Evolutionary conservation across 2,888 invertebrate genomes (phyloP), one percentile per base, ranked within the genome.

Genomic region (Adineta ricciae): DNA sequence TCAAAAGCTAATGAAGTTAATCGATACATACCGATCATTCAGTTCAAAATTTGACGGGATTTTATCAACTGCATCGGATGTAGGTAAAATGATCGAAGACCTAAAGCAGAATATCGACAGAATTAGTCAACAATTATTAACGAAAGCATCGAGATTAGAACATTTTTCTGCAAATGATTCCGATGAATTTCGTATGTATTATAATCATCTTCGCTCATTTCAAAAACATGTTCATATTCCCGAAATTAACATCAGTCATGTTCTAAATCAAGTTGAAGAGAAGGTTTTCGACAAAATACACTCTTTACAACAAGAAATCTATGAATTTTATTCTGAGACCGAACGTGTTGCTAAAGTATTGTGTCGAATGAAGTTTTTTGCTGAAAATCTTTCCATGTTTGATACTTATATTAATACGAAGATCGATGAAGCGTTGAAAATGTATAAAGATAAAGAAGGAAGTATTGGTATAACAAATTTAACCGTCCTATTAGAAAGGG

Each of bases 341-440:
- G 16, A 32, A 9, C 11, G 24, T 78, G 41, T 38, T 41, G 1
- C 8, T 24, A n/a, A n/a, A 41, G n/a, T 78, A 19, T n/a, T 78
- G 41, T 41, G 11, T 78, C 21, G 41, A 32, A 78, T 78, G n/a
- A 78, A 38, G 41, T 41, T 41, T 41, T 3, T 41, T 7, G 78
- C 41, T 21, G 78, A 78, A 41, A 78, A 78, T 78, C 24, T 78
- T 2, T 78, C 78, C 24, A 78, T 78, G 78, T 78, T 78, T 78
- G 78, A 78, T 0, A 24, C 0, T 14, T 9, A 41, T 41, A 78
- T 78, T 41, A 78, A 78, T 78, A 14, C 7, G 9, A n/a, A 4
- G 41, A 38, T 78, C 14, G 78, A 78, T 38, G 9, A 38, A 5
- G 24, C 8, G 0, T 14, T 78, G 0, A 78, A 41, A 5, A 0